Base-by-base conservation (phyloP, 2,113 vertebrate genomes). In the Otus sunia region DNA sequence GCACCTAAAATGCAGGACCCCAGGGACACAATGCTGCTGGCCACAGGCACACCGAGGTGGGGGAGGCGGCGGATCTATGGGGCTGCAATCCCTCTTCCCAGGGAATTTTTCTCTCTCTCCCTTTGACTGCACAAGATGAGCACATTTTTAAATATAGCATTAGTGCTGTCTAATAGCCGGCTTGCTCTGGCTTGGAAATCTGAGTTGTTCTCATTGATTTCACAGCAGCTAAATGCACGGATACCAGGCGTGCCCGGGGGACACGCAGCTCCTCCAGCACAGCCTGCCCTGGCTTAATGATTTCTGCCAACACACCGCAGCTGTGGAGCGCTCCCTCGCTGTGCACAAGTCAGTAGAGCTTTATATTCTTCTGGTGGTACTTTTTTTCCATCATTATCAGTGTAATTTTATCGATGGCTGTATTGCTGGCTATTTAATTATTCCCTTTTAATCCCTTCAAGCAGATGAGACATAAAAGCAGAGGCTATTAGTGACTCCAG, bases 351-450 rank as follows among this genome's bases (percentile, higher is more conserved):
- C 90, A 36, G 74, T 4, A 6, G 39, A 52, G 86, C 84, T 69
- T n/a, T 11, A 32, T 32, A 22, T 62, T 49, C 84, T 84, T 36
- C 79, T 59, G 50, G 8, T 22, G 9, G 39, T 43, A 29, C 60
- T 43, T 74, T 69, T 78, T 73, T 60, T 11, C 82, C 73, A 13
- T 64, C 91, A 14, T 85, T 77, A 87, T 49, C 53, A 9, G 76
- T 1, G 50, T n/a, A 32, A 52, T 78, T 83, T 72, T 78, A 90
- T 95, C 25, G 84, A 94, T 69, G 89, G 5, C 74, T 50, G 14
- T 56, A 73, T 73, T 52, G 67, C 95, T 8, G 74, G 69, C 89
- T 97, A 66, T 95, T 95, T 91, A 91, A 91, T 95, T 90, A 95
- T 76, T 94, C 86, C 84, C 77, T 95, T 94, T 92, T 82, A 81